These are phyloP conservation scores for Colossoma macropomum DNA, from an alignment of 2,113 vertebrate genomes.

Conservation along the genomic window DNA sequence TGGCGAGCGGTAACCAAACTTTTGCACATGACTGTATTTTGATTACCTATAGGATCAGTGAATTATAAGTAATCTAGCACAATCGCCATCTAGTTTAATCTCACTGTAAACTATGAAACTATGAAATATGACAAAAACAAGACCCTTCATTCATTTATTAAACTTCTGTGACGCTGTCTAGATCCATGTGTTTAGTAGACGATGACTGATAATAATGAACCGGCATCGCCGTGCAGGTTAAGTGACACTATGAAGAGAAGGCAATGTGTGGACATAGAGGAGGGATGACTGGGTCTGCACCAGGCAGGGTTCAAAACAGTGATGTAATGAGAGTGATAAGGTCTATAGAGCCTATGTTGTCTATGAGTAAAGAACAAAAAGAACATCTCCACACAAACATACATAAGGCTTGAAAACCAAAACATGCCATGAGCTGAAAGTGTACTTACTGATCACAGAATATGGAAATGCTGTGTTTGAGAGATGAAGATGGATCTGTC, in stretches of 20 bases:
- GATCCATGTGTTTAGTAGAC: background rate
- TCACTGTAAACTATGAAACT: too few species aligned
- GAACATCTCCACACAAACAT: background rate
- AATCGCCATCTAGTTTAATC: too few species aligned
- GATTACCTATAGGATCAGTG: too few species aligned
- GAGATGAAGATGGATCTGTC: constrained; percentile 88
- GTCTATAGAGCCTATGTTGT: constrained; percentile 10
- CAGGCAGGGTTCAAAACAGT: constrained; percentile 20
- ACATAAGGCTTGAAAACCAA: background rate
- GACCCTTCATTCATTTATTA: background rate
- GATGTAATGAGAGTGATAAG: constrained; percentile 38
- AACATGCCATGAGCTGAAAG: constrained; percentile 68
- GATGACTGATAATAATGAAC: background rate
- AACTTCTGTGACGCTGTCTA: background rate
- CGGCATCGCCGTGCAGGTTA: background rate
- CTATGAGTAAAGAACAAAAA: too few species aligned
- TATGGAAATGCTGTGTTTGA: constrained; percentile 86
- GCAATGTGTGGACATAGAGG: background rate
- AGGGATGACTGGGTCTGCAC: background rate
- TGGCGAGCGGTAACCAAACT: too few species aligned
- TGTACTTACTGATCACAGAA: constrained; percentile 91
- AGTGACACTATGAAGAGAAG: background rate
- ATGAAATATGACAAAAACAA: too few species aligned
- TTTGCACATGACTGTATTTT: too few species aligned
- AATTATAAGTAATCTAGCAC: too few species aligned